These are phyloP conservation scores for Nasonovia ribisnigri DNA, from an alignment of 2,888 invertebrate species.

Conservation along the genomic window DNA sequence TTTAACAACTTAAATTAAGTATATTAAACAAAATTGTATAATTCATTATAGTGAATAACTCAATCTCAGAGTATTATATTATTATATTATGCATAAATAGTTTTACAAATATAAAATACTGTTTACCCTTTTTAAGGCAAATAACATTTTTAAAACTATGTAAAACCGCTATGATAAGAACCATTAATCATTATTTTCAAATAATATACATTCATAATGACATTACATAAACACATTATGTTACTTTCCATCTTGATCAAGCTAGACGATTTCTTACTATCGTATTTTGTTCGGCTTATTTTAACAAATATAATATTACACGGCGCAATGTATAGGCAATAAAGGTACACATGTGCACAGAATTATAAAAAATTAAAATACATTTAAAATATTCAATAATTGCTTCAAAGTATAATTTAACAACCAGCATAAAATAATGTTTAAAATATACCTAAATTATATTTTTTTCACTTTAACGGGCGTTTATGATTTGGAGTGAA, in stretches of 20 bases:
- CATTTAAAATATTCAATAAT: too few relatives aligned
- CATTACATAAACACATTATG: too few relatives aligned
- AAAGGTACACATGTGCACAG: not conserved
- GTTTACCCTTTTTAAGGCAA: not conserved
- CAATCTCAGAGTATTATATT: not conserved
- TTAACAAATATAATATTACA: not conserved
- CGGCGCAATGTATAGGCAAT: not conserved
- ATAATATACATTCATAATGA: not conserved
- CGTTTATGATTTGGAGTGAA: not conserved
- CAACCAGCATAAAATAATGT: not conserved
- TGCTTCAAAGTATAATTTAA: not conserved
- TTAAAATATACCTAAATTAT: not conserved
- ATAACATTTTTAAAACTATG: not conserved
- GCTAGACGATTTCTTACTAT: not conserved
- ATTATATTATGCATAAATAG: not conserved
- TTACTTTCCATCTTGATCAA: not conserved
- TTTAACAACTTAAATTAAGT: not conserved
- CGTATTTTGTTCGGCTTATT: not conserved
- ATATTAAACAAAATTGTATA: not conserved
- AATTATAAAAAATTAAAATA: not conserved
- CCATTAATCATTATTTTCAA: not conserved
- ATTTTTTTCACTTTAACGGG: not conserved
- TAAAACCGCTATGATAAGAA: not conserved
- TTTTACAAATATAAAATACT: not conserved
- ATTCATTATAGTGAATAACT: not conserved